phyloP scores from a whole-genome alignment of 2,888 invertebrate species.

The Limnephilus marmoratus region DNA sequence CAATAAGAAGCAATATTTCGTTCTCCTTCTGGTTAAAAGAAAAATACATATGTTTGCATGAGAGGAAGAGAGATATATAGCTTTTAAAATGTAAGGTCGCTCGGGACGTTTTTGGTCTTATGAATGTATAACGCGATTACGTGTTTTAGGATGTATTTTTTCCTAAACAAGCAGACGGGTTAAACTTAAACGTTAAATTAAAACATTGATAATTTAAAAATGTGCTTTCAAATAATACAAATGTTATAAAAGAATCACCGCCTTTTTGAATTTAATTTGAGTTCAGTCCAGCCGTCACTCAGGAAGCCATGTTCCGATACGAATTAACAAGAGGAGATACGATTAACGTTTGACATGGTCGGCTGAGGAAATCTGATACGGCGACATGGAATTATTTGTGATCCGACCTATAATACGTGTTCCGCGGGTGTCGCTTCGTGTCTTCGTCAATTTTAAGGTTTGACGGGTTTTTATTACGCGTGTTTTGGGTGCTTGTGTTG shows the following conservation, averaged over 20 bases:
- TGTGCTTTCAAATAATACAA: background rate
- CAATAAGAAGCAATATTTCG: no score
- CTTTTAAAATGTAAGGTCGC: no score
- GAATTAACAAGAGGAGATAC: conserved; percentile 29
- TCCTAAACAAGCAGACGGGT: no score
- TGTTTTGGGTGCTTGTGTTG: background rate
- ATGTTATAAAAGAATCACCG: background rate
- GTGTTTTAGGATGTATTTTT: no score
- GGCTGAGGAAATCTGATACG: background rate
- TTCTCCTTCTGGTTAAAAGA: no score
- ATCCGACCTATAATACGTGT: background rate
- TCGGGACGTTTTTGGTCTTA: no score
- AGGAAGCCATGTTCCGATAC: conserved; percentile 41
- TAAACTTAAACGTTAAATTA: no score
- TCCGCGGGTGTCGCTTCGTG: background rate
- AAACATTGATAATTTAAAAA: background rate
- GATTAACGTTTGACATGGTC: background rate
- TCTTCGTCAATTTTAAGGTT: background rate
- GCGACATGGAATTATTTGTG: background rate
- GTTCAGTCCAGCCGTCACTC: conserved; percentile 39
- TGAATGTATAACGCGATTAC: no score
- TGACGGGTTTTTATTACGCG: background rate
- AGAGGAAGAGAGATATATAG: no score
- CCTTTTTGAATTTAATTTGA: background rate
- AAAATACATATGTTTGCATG: no score